Conservation (phyloP, 2,113 vertebrate species). For the Lampris incognitus region DNA sequence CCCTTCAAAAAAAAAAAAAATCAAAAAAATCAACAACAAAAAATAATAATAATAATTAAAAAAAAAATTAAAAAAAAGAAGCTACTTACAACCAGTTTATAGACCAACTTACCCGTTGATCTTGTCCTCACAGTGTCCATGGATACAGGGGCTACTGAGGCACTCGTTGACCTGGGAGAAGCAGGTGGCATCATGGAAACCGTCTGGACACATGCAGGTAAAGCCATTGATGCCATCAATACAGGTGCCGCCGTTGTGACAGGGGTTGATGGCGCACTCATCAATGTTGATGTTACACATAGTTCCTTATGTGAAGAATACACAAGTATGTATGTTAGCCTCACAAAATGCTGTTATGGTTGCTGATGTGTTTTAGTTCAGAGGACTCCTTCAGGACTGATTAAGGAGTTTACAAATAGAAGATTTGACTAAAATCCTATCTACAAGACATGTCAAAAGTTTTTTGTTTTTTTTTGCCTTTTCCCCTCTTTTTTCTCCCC, state of each 20-base stretch:
- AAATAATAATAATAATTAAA: too few species aligned
- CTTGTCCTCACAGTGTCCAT: conserved; percentile 90
- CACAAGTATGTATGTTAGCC: conserved; percentile 49
- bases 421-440: not conserved
- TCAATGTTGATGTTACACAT: conserved; percentile 95
- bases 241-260: conserved; percentile 94
- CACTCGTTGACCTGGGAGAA: conserved; percentile 96
- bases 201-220: conserved; percentile 90
- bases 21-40: too few species aligned
- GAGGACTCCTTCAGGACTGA: too few species aligned
- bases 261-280: conserved; percentile 90
- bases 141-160: conserved; percentile 93
- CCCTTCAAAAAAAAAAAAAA: not conserved
- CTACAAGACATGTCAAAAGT: not conserved
- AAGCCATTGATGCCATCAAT: conserved; percentile 89
- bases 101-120: conserved; percentile 87
- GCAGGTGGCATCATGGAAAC: conserved; percentile 91
- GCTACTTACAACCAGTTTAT: too few species aligned
- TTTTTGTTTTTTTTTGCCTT: too few species aligned
- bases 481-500: too few species aligned
- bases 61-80: too few species aligned
- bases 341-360: not conserved
- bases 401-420: too few species aligned
- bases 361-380: not conserved
- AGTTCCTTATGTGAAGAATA: conserved; percentile 68